Conservation (phyloP, 2,797 vertebrate genomes). For the Todus mexicanus region DNA sequence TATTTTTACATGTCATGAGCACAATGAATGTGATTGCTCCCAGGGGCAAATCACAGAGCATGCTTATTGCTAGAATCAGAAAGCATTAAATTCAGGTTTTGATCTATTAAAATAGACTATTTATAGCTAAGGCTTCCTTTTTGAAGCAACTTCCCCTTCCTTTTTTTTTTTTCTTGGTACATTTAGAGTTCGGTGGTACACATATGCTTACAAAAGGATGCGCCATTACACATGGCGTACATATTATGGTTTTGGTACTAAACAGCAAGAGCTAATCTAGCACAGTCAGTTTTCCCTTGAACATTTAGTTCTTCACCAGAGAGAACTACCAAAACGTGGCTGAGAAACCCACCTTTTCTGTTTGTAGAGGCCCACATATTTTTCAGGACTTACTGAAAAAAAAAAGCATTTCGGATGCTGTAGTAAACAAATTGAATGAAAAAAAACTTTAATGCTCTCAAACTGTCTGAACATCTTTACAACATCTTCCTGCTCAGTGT, state of each 20-base stretch:
- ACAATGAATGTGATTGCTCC: slow-evolving; percentile 18
- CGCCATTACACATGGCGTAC: too few relatives aligned
- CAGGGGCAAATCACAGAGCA: not conserved
- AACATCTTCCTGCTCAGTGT: not conserved
- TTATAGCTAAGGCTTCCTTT: slow-evolving; percentile 6
- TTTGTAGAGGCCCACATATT: not conserved
- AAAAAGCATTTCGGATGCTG: not conserved
- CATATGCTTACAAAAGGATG: not conserved
- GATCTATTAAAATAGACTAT: slow-evolving; percentile 45
- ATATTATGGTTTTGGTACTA: not conserved
- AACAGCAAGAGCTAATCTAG: not conserved
- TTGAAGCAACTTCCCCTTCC: not conserved
- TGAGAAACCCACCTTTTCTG: not conserved
- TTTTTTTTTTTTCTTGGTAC: not conserved
- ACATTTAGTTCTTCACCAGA: not conserved
- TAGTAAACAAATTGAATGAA: not conserved
- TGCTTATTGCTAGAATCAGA: not conserved
- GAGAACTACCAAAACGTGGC: not conserved
- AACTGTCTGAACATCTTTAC: not conserved
- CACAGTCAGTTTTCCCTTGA: not conserved
- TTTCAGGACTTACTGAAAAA: not conserved
- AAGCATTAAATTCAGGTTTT: not conserved
- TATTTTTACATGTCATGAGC: slow-evolving; percentile 44
- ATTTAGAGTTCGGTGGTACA: not conserved
- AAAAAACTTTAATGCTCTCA: not conserved